Evolutionary conservation across 2,113 vertebrate species (phyloP), one percentile per base, ranked within the genome.

Genomic region (Channa argus): DNA sequence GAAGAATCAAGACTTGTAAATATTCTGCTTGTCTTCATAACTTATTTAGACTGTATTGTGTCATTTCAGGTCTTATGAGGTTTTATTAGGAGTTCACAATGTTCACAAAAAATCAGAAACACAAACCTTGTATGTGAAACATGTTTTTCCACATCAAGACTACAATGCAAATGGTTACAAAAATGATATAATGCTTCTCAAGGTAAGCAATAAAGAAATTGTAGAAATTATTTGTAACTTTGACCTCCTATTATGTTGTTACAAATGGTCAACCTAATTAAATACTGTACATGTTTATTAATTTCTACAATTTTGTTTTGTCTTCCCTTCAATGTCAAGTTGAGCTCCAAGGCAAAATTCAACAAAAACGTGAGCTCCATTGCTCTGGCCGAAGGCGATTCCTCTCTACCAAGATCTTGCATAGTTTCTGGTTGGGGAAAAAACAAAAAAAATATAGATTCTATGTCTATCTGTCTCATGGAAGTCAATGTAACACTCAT

Each of bases 401-500:
- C 0, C 33, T 36, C 9, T 0, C 54, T 78, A 0, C 86, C 82
- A 14, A 93, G 89, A 0, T 3, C 58, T 10, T 97, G 96, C 33
- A 36, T 82, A 0, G 92, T 94, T 46, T 88, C 92, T 0, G 95
- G 96, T 0, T 96, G 96, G 96, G 95, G 95, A 80, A 44, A 11
- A 70, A 11, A 2, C 2, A 0, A 0, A 86, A 81, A 0, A 39
- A 0, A 5, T 1, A 2, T 3, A 8, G 0, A 0, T 0, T 0
- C 59, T 80, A 0, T 88, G 90, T 82, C 95, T 0, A 36, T 46
- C 1, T 55, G 1, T 6, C 92, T 97, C 63, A 76, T 89, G 8
- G 72, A 94, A 33, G 64, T 88, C n/a, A 44, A 71, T 9, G 71
- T 96, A 12, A 93, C 86, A 0, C 82, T 96, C 51, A 50, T 86